These are phyloP conservation scores for Thaumatotibia leucotreta DNA, from an alignment of 1,140 invertebrate species.

Conservation along the genomic window DNA sequence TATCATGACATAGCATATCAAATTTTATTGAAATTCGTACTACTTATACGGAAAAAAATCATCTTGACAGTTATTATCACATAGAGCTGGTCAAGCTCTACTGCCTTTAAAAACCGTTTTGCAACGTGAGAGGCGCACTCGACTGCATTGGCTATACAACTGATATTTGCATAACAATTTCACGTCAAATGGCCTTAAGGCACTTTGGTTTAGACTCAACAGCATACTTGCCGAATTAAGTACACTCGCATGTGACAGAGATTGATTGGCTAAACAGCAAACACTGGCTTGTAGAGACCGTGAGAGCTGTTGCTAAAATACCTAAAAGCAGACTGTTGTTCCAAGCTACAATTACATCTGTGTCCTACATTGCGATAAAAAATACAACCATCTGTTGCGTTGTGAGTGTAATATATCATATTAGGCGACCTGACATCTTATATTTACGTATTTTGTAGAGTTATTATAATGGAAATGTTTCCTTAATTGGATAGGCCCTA, in stretches of 20 bases:
- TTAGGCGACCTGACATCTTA: not conserved
- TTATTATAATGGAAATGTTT: too few species aligned
- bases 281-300: not conserved
- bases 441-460: too few species aligned
- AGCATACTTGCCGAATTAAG: constrained; percentile 19
- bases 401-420: not conserved
- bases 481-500: too few species aligned
- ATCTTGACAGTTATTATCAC: constrained; percentile 5
- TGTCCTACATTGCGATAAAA: constrained; percentile 5
- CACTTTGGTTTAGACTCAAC: constrained; percentile 14
- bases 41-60: not conserved
- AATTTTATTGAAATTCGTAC: not conserved
- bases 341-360: not conserved
- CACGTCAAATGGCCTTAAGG: constrained; percentile 39
- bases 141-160: constrained; percentile 19
- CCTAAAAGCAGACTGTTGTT: not conserved
- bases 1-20: not conserved
- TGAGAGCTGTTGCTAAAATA: not conserved
- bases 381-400: not conserved
- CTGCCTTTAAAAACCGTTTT: not conserved
- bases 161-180: constrained; percentile 60
- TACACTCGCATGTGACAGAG: constrained; percentile 16
- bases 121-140: constrained; percentile 31
- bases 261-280: constrained; percentile 22
- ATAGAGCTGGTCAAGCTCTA: not conserved